Evolutionary conservation across 2,113 vertebrate genomes (phyloP).

Genomic region (Anguilla rostrata): DNA sequence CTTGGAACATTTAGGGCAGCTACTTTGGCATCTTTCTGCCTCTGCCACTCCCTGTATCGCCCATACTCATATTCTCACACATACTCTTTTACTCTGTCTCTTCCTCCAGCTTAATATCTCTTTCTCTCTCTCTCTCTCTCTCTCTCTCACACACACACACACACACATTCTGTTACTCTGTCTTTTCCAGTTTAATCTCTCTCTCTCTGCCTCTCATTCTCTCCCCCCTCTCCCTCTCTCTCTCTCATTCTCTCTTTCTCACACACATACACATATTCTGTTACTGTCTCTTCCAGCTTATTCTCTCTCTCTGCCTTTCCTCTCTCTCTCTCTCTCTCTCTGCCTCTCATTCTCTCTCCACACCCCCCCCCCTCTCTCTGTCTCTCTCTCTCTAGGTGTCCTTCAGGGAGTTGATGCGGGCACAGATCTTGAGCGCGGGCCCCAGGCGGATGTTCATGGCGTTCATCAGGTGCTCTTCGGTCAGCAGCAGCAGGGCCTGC

Average conservation of each 20-base stretch:
- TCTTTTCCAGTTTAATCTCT: neutral
- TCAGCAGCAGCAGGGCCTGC: slow-evolving; percentile 87
- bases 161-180: too few relatives aligned
- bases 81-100: neutral
- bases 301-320: neutral
- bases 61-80: neutral
- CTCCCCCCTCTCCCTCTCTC: slow-evolving; percentile 17
- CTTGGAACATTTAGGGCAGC: neutral
- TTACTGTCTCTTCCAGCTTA: too few relatives aligned
- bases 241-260: too few relatives aligned
- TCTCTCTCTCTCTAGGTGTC: slow-evolving; percentile 67
- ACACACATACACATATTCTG: too few relatives aligned
- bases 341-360: neutral
- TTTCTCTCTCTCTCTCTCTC: slow-evolving; percentile 32
- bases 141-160: too few relatives aligned
- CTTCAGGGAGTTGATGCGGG: slow-evolving; percentile 87
- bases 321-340: neutral
- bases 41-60: neutral
- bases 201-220: slow-evolving; percentile 49
- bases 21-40: neutral
- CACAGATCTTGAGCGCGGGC: slow-evolving; percentile 89
- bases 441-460: slow-evolving; percentile 94
- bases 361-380: slow-evolving; percentile 38
- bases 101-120: slow-evolving; percentile 21
- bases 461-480: slow-evolving; percentile 92